A percentile compares a stretch with the other conserved stretches of the same genome.
Conservation (phyloP, 2,797 vertebrate genomes). For the Pseudocheirus occidentalis region DNA sequence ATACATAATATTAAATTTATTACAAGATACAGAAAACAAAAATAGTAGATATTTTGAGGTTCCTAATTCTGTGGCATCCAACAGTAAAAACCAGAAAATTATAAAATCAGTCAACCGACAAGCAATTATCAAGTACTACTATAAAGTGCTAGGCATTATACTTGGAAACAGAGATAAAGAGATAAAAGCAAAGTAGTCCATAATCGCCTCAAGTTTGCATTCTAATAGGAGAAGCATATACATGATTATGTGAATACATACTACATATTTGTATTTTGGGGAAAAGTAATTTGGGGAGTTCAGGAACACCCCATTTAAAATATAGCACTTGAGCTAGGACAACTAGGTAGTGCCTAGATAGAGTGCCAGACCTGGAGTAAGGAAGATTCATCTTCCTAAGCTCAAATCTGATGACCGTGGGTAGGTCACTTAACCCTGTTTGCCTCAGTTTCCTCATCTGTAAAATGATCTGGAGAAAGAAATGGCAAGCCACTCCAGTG, state of each 20-base stretch:
- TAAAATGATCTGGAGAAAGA: not conserved
- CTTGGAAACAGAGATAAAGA: not conserved
- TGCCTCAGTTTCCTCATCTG: not conserved
- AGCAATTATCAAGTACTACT: not conserved
- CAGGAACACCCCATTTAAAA: not conserved
- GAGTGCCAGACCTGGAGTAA: not conserved
- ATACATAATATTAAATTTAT: not conserved
- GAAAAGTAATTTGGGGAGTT: not conserved
- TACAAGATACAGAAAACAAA: not conserved
- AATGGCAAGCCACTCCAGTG: not conserved
- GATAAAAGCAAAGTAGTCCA: not conserved
- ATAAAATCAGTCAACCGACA: not conserved
- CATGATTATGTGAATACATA: not conserved
- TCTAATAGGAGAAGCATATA: not conserved
- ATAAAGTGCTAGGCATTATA: not conserved
- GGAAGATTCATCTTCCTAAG: not conserved
- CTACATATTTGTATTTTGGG: not conserved
- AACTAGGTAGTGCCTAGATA: not conserved
- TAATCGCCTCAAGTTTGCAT: not conserved
- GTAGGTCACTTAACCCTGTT: not conserved
- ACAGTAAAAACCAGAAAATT: not conserved
- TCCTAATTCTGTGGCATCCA: not conserved
- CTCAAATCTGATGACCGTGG: not conserved
- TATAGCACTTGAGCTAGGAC: not conserved
- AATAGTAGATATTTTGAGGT: not conserved